Percentiles rank a stretch among this genome's conserved stretches.
Evolutionary conservation across 1,140 invertebrate genomes (phyloP).

Genomic region (Neodiprion lecontei): DNA sequence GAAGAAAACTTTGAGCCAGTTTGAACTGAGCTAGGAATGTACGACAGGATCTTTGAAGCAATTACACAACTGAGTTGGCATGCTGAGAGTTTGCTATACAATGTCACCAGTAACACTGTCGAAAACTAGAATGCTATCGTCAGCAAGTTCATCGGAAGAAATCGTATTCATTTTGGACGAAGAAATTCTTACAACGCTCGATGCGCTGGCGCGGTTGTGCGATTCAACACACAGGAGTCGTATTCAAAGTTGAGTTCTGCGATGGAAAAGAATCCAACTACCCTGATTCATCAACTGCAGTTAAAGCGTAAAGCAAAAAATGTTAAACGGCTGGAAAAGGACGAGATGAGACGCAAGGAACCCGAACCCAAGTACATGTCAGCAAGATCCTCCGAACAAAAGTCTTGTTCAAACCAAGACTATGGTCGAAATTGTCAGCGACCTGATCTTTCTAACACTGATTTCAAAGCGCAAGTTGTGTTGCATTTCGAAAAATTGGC

Average conservation of each 20-base stretch:
- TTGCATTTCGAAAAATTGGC: slow-evolving; percentile 17
- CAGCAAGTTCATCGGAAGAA: slow-evolving; percentile 47
- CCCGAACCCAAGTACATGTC: background rate
- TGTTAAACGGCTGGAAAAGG: no score
- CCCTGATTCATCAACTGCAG: no score
- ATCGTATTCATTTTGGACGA: slow-evolving; percentile 41
- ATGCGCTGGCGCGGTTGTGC: slow-evolving; percentile 34
- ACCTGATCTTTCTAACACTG: slow-evolving; percentile 16
- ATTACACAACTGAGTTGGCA: slow-evolving; percentile 20
- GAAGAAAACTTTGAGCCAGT: slow-evolving; percentile 23
- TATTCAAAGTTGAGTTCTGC: background rate
- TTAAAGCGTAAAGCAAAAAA: no score
- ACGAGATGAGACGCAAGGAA: background rate
- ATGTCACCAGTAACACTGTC: slow-evolving; percentile 49
- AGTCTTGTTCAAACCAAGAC: slow-evolving; percentile 7
- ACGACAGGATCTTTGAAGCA: background rate
- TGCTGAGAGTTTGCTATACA: slow-evolving; percentile 36
- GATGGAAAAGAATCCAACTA: background rate
- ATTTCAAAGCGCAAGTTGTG: background rate
- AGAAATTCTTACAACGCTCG: slow-evolving; percentile 39
- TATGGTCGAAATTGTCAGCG: slow-evolving; percentile 7
- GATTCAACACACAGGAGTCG: slow-evolving; percentile 34
- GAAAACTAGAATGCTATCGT: slow-evolving; percentile 19
- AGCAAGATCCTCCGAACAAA: background rate
- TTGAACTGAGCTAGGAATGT: background rate